Evolutionary conservation across 2,113 vertebrate genomes (phyloP), one percentile per base, ranked within the genome.

Genomic region (Festucalex cinctus): DNA sequence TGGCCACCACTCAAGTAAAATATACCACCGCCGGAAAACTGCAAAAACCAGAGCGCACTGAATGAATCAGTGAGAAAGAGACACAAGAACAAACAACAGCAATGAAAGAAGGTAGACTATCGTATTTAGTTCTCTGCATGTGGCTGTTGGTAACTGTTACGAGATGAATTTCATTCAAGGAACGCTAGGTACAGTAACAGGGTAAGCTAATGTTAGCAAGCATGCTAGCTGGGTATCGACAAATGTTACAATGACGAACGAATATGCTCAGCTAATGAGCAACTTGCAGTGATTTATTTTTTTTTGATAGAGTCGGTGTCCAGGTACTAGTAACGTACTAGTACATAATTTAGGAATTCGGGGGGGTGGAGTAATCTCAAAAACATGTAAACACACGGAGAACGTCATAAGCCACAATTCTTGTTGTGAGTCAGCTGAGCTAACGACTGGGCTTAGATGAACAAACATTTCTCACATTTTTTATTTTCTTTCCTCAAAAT

Each of bases 381-480:
- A 57, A 35, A 59, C 32, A 37, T 59, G 32, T 36, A 35, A 37
- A 59, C 28, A 36, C 32, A 51, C 32, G 19, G 16, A 59, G 32
- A 58, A 35, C n/a, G 57, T 3, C 19, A 5, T 20, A 32, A 37
- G 6, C 13, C 6, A 36, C 36, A 5, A 19, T 10, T 36, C 37
- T 41, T 61, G 17, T 59, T 37, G n/a, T 61, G 59, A 14, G 10
- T 14, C 59, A 41, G 20, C 20, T 61, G 20, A 22, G 2, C n/a
- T 39, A 61, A 41, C 59, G 12, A 13, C 20, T 13, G 20, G n/a
- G 36, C 36, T 13, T 39, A 22, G 20, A 41, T n/a, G 10, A 22
- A 22, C n/a, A 62, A 43, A 24, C n/a, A 41, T 61, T 39, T 61
- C n/a, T 61, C 36, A 57, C 54, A 19, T 57, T 57, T 57, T 41